These are phyloP conservation scores for Helleia helle DNA, from an alignment of 2,888 invertebrate genomes.

Conservation along the genomic window DNA sequence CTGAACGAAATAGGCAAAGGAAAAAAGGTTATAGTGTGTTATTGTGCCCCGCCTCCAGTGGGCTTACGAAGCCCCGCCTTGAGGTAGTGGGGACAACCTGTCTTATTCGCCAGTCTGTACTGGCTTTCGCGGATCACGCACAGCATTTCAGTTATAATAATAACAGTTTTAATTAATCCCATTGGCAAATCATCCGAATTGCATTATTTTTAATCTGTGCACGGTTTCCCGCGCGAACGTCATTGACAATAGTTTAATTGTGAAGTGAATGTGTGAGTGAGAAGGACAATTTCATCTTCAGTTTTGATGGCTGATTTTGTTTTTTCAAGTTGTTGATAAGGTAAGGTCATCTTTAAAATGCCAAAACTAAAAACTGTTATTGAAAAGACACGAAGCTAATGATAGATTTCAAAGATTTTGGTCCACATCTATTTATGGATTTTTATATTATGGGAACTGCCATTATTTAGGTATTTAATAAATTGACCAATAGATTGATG, in stretches of 20 bases:
- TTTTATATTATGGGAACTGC: too few species aligned
- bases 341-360: too few species aligned
- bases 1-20: conserved; percentile 39
- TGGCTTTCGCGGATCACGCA: conserved; percentile 54
- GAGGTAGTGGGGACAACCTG: conserved; percentile 32
- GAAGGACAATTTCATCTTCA: not conserved
- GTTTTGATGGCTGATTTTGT: not conserved
- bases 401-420: too few species aligned
- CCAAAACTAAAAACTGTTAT: too few species aligned
- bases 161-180: conserved; percentile 21
- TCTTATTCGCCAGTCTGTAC: conserved; percentile 52
- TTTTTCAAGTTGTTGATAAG: not conserved
- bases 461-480: too few species aligned
- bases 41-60: conserved; percentile 37
- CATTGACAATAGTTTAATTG: conserved; percentile 4
- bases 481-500: too few species aligned
- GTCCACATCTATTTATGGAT: too few species aligned
- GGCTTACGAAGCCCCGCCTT: conserved; percentile 42
- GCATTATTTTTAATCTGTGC: conserved; percentile 11
- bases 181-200: conserved; percentile 16
- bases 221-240: conserved; percentile 13
- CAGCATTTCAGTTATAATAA: conserved; percentile 30
- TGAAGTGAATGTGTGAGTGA: conserved; percentile 7
- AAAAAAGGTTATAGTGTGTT: conserved; percentile 31
- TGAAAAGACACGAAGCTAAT: too few species aligned